Percentiles rank a stretch among this genome's conserved stretches.
phyloP scores from a whole-genome alignment of 2,888 invertebrate species.

The Azorinus chamasolen region DNA sequence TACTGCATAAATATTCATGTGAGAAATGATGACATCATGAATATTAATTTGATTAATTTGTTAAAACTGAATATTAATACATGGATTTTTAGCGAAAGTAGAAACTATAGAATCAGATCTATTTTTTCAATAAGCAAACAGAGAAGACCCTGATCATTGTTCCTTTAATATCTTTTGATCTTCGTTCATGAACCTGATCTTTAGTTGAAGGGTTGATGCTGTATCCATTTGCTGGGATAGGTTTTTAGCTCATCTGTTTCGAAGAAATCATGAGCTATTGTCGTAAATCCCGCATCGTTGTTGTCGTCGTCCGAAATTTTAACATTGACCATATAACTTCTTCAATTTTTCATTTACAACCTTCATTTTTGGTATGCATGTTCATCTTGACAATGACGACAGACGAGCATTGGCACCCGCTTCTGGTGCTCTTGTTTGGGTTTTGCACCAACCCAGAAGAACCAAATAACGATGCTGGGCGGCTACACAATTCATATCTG shows the following conservation, averaged over 20 bases:
- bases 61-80: conserved; percentile 32
- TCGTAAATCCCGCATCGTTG: conserved; percentile 61
- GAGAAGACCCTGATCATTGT: conserved; percentile 56
- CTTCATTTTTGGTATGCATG: too few species aligned
- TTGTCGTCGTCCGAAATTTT: too few species aligned
- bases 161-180: conserved; percentile 45
- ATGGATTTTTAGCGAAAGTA: conserved; percentile 57
- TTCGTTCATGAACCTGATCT: conserved; percentile 64
- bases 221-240: conserved; percentile 72
- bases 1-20: too few species aligned
- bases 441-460: conserved; percentile 37
- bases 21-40: too few species aligned
- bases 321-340: conserved; percentile 64
- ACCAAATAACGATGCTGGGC: conserved; percentile 67
- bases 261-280: too few species aligned
- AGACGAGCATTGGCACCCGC: too few species aligned
- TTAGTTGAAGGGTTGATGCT: conserved; percentile 59
- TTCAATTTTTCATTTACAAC: too few species aligned
- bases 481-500: conserved; percentile 59
- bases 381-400: too few species aligned
- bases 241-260: too few species aligned
- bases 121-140: conserved; percentile 20
- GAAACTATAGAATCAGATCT: too few species aligned
- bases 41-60: too few species aligned
- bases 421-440: too few species aligned